phyloP scores from a whole-genome alignment of 2,113 vertebrate species.

The Conger conger region DNA sequence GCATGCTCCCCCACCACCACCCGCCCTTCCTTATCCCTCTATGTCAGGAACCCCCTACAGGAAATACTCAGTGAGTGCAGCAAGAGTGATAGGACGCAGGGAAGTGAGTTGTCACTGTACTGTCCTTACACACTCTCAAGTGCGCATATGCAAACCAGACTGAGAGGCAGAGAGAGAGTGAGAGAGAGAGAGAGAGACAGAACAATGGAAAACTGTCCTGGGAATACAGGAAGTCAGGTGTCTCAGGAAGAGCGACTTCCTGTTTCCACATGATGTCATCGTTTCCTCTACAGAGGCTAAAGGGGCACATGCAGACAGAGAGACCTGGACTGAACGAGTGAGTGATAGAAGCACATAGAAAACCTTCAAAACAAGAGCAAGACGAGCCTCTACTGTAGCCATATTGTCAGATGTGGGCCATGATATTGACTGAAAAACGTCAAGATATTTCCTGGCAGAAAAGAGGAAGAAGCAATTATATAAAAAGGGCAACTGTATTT shows the following conservation, averaged over 20 bases:
- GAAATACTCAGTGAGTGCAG: conserved; percentile 66
- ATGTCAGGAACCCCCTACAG: conserved; percentile 67
- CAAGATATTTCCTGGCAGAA: neutral
- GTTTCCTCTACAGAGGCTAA: conserved; percentile 47
- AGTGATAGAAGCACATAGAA: conserved; percentile 8
- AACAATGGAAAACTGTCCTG: conserved; percentile 51
- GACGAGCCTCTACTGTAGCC: neutral
- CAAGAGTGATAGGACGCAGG: conserved; percentile 74
- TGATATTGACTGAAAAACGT: neutral
- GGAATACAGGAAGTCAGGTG: conserved; percentile 54
- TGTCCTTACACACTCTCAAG: conserved; percentile 20
- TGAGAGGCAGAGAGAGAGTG: neutral
- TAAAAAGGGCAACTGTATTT: neutral
- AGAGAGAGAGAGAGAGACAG: conserved; percentile 13
- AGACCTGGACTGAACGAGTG: neutral
- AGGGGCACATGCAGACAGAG: conserved; percentile 20
- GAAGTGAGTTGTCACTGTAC: conserved; percentile 66
- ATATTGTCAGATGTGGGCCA: neutral
- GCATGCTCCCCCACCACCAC: conserved; percentile 6
- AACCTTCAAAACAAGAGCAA: neutral
- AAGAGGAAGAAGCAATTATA: neutral
- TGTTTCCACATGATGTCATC: conserved; percentile 69
- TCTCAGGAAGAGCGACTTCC: conserved; percentile 60
- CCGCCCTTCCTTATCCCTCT: neutral
- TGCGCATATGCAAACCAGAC: neutral